These are phyloP conservation scores for Drosophila rellima DNA, from an alignment of 2,888 invertebrate genomes.

Conservation along the genomic window DNA sequence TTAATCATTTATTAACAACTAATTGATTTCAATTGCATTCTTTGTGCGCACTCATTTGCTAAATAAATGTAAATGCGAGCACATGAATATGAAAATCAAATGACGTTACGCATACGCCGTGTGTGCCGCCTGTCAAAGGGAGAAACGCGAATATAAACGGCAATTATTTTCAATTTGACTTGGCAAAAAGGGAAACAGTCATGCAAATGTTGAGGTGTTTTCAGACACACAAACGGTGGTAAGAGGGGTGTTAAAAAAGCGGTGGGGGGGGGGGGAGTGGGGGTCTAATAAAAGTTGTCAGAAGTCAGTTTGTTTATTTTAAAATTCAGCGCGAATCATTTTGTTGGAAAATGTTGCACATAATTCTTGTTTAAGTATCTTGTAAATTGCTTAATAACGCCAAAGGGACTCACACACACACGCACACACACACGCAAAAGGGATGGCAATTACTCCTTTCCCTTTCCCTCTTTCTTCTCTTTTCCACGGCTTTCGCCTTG, in stretches of 20 bases:
- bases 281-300: constrained; percentile 59
- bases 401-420: constrained; percentile 67
- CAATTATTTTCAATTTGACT: constrained; percentile 55
- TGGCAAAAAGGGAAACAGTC: neutral
- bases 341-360: constrained; percentile 83
- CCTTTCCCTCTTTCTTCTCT: neutral
- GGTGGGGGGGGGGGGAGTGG: neutral
- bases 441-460: constrained; percentile 61
- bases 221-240: neutral
- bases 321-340: constrained; percentile 81
- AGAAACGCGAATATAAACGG: constrained; percentile 27
- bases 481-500: constrained; percentile 17
- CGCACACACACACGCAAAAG: constrained; percentile 12
- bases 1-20: neutral
- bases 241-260: too few relatives aligned
- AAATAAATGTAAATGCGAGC: neutral
- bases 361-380: constrained; percentile 85
- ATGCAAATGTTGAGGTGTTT: constrained; percentile 36
- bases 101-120: constrained; percentile 38
- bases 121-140: constrained; percentile 12
- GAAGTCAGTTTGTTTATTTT: constrained; percentile 81
- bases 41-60: neutral
- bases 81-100: constrained; percentile 1
- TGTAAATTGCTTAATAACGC: constrained; percentile 85
- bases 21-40: constrained; percentile 15